Evolutionary conservation across 1,140 invertebrate genomes (phyloP).

Genomic region (Leptinotarsa texana): DNA sequence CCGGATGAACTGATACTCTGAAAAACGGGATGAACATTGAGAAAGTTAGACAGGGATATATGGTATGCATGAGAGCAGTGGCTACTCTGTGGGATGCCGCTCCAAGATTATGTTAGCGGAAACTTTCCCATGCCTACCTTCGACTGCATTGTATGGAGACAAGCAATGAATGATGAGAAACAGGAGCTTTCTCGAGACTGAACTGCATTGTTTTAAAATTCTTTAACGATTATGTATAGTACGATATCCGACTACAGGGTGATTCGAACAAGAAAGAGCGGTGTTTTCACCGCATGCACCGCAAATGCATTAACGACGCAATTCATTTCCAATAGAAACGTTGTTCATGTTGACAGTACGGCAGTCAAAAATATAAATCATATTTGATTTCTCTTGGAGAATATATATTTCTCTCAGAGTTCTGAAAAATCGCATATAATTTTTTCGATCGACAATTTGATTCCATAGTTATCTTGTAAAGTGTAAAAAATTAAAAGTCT

Average conservation of each 20-base stretch:
- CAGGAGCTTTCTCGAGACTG: constrained; percentile 2
- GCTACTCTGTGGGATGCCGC: constrained; percentile 1
- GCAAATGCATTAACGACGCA: too few relatives aligned
- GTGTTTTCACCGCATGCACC: too few relatives aligned
- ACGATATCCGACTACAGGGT: not conserved
- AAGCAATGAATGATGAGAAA: constrained; percentile 6
- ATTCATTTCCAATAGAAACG: too few relatives aligned
- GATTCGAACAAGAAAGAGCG: not conserved
- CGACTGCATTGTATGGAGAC: constrained; percentile 5
- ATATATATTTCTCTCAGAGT: too few relatives aligned
- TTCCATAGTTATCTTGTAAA: too few relatives aligned
- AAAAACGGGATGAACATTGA: not conserved
- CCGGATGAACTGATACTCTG: not conserved
- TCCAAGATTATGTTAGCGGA: constrained; percentile 5
- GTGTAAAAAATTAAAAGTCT: too few relatives aligned
- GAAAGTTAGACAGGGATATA: not conserved
- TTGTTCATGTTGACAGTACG: too few relatives aligned
- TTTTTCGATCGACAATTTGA: too few relatives aligned
- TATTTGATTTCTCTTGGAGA: too few relatives aligned
- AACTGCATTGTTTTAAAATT: constrained; percentile 4
- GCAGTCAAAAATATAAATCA: too few relatives aligned
- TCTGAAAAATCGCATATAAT: too few relatives aligned
- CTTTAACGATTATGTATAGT: not conserved
- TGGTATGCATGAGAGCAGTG: constrained; percentile 5
- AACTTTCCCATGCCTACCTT: constrained; percentile 7